Conservation (phyloP, 2,888 invertebrate genomes). For the Molanna angustata region DNA sequence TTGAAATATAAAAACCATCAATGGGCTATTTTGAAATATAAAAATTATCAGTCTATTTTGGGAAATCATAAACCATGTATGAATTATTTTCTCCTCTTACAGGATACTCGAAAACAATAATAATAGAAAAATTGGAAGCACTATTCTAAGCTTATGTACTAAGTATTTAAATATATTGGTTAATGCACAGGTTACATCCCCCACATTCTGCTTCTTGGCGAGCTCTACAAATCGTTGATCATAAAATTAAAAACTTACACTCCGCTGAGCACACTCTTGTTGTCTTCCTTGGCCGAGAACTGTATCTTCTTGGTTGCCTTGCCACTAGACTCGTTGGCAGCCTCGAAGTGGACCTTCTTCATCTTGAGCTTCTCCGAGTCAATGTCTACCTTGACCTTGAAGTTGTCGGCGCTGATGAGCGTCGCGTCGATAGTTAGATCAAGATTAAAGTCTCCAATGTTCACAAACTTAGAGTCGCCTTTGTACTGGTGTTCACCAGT, state of each 20-base stretch:
- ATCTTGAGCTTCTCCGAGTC: conserved; percentile 63
- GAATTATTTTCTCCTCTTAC: too few species aligned
- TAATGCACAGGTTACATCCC: too few species aligned
- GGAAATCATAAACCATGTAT: too few species aligned
- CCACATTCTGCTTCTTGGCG: too few species aligned
- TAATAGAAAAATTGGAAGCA: too few species aligned
- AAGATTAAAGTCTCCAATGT: conserved; percentile 53
- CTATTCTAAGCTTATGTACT: too few species aligned
- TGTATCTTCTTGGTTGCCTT: conserved; percentile 61
- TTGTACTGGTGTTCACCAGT: conserved; percentile 59
- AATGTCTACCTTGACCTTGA: conserved; percentile 58
- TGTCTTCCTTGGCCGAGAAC: conserved; percentile 61
- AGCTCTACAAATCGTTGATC: too few species aligned
- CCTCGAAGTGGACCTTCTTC: conserved; percentile 63
- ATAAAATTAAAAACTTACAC: conserved; percentile 52
- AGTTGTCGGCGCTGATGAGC: conserved; percentile 61
- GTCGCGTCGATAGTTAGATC: conserved; percentile 56
- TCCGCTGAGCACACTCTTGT: conserved; percentile 67
- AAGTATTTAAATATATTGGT: too few species aligned
- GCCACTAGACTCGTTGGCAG: conserved; percentile 59
- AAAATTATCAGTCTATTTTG: too few species aligned
- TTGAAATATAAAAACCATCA: too few species aligned
- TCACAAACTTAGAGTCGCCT: conserved; percentile 54
- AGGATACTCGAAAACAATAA: too few species aligned
- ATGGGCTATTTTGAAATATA: too few species aligned